Conservation (phyloP, 2,888 invertebrate species). For the Lasioglossum oenotherae region DNA sequence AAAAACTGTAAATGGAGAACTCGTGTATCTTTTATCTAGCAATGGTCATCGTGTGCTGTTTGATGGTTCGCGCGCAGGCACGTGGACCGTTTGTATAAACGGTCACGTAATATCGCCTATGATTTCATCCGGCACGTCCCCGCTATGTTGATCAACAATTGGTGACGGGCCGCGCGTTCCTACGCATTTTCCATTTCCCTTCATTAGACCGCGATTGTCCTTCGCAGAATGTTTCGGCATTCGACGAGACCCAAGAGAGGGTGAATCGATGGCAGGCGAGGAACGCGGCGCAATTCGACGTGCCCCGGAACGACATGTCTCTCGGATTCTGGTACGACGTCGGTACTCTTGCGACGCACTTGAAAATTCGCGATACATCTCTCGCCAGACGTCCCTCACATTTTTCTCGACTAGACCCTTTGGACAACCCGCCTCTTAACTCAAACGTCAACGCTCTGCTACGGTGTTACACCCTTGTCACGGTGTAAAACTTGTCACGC, state of each 20-base stretch:
- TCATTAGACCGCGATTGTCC: slow-evolving; percentile 67
- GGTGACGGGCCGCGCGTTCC: slow-evolving; percentile 39
- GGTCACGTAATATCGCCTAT: slow-evolving; percentile 51
- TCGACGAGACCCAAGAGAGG: slow-evolving; percentile 44
- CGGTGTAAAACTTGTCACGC: too few species aligned
- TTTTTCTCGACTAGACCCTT: neutral
- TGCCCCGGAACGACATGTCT: slow-evolving; percentile 65
- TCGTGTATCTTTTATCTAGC: neutral
- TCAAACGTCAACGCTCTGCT: neutral
- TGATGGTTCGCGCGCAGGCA: neutral
- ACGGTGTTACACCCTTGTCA: neutral
- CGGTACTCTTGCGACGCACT: slow-evolving; percentile 59
- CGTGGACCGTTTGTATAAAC: neutral
- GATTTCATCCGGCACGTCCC: slow-evolving; percentile 36
- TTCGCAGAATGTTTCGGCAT: slow-evolving; percentile 63
- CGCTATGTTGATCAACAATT: slow-evolving; percentile 45
- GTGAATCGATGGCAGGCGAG: slow-evolving; percentile 44
- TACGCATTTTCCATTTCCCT: slow-evolving; percentile 66
- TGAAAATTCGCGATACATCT: slow-evolving; percentile 38
- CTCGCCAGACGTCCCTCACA: neutral
- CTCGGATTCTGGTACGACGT: slow-evolving; percentile 65
- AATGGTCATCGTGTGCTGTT: neutral
- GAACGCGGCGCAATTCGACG: slow-evolving; percentile 61
- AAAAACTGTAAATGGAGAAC: neutral
- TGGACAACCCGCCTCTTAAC: neutral